Conservation (phyloP, 2,888 invertebrate genomes). For the Melinopterus prodromus region DNA sequence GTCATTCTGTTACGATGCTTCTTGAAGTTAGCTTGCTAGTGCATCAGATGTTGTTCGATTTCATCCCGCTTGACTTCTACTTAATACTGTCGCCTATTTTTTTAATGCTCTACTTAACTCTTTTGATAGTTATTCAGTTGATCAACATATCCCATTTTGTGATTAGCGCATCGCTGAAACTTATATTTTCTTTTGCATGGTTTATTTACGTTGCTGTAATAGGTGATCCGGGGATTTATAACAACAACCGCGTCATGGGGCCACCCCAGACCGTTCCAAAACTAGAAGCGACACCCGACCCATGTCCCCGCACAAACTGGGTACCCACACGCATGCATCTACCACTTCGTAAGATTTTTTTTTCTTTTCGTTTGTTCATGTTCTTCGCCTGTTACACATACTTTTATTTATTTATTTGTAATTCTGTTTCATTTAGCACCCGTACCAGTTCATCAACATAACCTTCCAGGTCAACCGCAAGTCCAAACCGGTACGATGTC, state of each 20-base stretch:
- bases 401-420: constrained; percentile 43
- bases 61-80: constrained; percentile 8
- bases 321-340: constrained; percentile 72
- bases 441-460: constrained; percentile 43
- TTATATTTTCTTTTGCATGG: constrained; percentile 52
- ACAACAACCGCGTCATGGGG: constrained; percentile 57
- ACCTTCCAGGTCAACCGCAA: constrained; percentile 49
- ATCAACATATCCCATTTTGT: constrained; percentile 28
- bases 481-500: constrained; percentile 49
- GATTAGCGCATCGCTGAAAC: constrained; percentile 56
- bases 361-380: constrained; percentile 42
- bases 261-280: constrained; percentile 65
- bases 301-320: constrained; percentile 70
- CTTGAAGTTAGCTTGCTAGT: constrained; percentile 29
- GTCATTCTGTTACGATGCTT: background rate
- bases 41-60: constrained; percentile 30
- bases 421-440: constrained; percentile 35
- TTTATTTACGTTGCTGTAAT: constrained; percentile 51
- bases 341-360: constrained; percentile 70
- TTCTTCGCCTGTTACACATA: constrained; percentile 40
- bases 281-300: constrained; percentile 66
- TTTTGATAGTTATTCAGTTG: constrained; percentile 24
- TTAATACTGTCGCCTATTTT: constrained; percentile 16
- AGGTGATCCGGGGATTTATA: constrained; percentile 59
- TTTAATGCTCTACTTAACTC: constrained; percentile 16